A percentile compares a stretch with the other conserved stretches of the same genome.
Conservation (phyloP, 1,140 invertebrate species). For the Brachionus koreanus region DNA sequence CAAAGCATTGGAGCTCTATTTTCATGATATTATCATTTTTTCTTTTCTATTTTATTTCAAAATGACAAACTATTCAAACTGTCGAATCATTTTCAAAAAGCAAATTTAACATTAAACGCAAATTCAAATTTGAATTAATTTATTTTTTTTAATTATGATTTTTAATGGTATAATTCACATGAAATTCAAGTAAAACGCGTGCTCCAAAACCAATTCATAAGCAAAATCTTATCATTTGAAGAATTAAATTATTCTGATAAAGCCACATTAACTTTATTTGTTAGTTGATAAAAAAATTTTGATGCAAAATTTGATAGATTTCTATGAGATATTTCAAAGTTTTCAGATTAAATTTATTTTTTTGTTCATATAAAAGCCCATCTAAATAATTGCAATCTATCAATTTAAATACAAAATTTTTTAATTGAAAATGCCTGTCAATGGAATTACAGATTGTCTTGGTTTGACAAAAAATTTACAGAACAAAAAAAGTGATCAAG, state of each 20-base stretch:
- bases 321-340: neutral
- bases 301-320: neutral
- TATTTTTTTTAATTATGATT: neutral
- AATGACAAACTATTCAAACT: too few relatives aligned
- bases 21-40: too few relatives aligned
- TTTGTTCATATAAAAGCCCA: neutral
- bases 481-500: neutral
- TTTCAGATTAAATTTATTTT: neutral
- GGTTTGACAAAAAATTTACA: constrained; percentile 5
- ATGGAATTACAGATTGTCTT: neutral
- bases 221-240: neutral
- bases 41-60: too few relatives aligned
- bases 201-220: neutral
- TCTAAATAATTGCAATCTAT: neutral
- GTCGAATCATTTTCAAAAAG: too few relatives aligned
- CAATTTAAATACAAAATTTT: neutral
- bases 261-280: neutral
- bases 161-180: neutral
- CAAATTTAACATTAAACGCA: too few relatives aligned
- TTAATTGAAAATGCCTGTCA: neutral
- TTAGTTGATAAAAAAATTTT: neutral
- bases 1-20: too few relatives aligned
- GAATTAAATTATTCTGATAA: neutral
- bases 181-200: neutral
- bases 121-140: neutral